phyloP scores from a whole-genome alignment of 2,888 invertebrate genomes.

The Capitulum mitella region DNA sequence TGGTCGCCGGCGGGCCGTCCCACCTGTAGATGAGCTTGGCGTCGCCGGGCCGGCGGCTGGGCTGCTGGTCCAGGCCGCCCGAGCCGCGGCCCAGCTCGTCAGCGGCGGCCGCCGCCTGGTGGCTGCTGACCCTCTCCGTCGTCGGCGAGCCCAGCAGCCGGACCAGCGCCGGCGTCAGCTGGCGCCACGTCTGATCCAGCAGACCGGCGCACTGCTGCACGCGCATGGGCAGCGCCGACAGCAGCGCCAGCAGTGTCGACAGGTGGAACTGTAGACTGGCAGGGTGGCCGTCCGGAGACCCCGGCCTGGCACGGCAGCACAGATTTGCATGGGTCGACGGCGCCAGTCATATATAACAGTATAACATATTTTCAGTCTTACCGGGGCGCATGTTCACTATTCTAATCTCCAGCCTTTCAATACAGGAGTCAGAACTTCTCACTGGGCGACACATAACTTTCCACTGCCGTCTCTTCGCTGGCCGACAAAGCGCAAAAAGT shows the following conservation, averaged over 20 bases:
- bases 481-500: no score
- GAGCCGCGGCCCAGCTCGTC: constrained; percentile 25
- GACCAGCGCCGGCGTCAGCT: constrained; percentile 81
- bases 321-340: background rate
- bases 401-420: no score
- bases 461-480: no score
- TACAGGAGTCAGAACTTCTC: no score
- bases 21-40: constrained; percentile 84
- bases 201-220: constrained; percentile 70
- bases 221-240: constrained; percentile 18
- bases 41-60: constrained; percentile 51
- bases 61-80: background rate
- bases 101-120: background rate
- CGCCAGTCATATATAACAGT: no score
- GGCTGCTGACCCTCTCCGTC: constrained; percentile 62
- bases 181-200: constrained; percentile 58
- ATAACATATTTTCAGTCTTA: no score
- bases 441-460: no score
- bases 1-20: no score
- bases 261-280: constrained; percentile 9
- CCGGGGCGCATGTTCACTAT: no score
- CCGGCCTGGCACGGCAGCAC: background rate
- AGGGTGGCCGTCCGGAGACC: background rate
- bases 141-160: constrained; percentile 81
- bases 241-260: constrained; percentile 10